These are phyloP conservation scores for Gobio occitaniae DNA, from an alignment of 2,797 vertebrate species.

Conservation along the genomic window DNA sequence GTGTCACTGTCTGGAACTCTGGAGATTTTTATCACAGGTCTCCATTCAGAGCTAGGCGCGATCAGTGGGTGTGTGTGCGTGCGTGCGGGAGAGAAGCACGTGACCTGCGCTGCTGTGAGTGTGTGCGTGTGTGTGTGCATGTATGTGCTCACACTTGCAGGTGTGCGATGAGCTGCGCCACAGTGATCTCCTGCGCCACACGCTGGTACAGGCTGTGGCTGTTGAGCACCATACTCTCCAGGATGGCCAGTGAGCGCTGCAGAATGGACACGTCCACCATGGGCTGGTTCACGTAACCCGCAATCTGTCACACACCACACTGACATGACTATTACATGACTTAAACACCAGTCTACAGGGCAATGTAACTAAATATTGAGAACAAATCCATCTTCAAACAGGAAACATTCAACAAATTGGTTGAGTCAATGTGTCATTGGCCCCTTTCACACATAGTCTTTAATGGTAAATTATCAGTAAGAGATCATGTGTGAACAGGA, in stretches of 20 bases:
- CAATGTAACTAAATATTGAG: background rate
- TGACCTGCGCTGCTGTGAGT: slow-evolving; percentile 57
- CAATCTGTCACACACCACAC: slow-evolving; percentile 80
- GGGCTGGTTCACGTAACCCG: slow-evolving; percentile 95
- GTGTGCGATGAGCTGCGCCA: slow-evolving; percentile 97
- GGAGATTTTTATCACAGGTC: background rate
- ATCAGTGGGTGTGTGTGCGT: slow-evolving; percentile 18
- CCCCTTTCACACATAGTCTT: too few species aligned
- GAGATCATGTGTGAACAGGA: too few species aligned
- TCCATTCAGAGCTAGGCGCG: background rate
- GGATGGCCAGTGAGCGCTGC: slow-evolving; percentile 94
- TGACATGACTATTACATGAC: background rate
- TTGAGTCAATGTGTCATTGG: slow-evolving; percentile 22
- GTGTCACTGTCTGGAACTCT: background rate
- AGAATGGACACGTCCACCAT: slow-evolving; percentile 97
- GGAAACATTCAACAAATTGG: background rate
- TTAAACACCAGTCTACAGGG: background rate
- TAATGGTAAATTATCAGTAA: too few species aligned
- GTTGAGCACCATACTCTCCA: slow-evolving; percentile 99
- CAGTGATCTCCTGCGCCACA: slow-evolving; percentile 95
- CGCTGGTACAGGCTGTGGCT: slow-evolving; percentile 97
- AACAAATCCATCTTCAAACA: background rate
- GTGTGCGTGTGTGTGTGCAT: slow-evolving; percentile 72
- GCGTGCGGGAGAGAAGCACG: slow-evolving; percentile 19
- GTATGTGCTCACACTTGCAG: slow-evolving; percentile 98